phyloP scores from a whole-genome alignment of 2,113 vertebrate genomes.

The Zeus faber region DNA sequence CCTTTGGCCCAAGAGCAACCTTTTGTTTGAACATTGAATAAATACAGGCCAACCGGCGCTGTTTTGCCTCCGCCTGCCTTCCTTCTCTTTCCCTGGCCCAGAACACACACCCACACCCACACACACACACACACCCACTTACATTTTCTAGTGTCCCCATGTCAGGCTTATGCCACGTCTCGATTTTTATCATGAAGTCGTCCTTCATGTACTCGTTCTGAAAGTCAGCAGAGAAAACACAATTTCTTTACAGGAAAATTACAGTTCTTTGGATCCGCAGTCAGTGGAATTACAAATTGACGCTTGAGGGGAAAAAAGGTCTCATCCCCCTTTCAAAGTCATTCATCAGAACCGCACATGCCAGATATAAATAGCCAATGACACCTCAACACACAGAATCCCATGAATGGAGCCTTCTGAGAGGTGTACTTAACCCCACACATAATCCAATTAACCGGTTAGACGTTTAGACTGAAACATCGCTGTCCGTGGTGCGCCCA shows the following conservation, averaged over 20 bases:
- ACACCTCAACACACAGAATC: background rate
- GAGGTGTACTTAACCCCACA: slow-evolving; percentile 29
- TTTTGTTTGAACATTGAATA: too few species aligned
- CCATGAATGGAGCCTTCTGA: slow-evolving; percentile 40
- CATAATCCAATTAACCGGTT: slow-evolving; percentile 57
- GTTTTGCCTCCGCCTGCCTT: too few species aligned
- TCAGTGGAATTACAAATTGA: too few species aligned
- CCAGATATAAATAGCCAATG: too few species aligned
- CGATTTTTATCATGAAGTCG: slow-evolving; percentile 98
- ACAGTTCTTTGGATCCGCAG: background rate
- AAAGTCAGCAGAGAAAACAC: slow-evolving; percentile 27
- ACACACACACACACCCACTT: too few species aligned
- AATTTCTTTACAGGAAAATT: background rate
- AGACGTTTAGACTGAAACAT: slow-evolving; percentile 37
- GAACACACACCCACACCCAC: too few species aligned
- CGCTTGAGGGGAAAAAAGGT: too few species aligned
- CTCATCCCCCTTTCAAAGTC: too few species aligned
- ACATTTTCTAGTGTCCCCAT: slow-evolving; percentile 92
- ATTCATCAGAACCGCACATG: too few species aligned
- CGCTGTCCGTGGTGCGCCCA: slow-evolving; percentile 6
- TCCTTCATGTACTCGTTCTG: slow-evolving; percentile 99
- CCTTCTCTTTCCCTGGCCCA: too few species aligned
- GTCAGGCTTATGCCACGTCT: slow-evolving; percentile 98
- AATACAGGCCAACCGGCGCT: too few species aligned
- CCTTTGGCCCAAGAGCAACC: too few species aligned